A percentile compares a stretch with the other conserved stretches of the same genome.
phyloP scores from a whole-genome alignment of 2,113 vertebrate genomes.

The Petromus typicus region DNA sequence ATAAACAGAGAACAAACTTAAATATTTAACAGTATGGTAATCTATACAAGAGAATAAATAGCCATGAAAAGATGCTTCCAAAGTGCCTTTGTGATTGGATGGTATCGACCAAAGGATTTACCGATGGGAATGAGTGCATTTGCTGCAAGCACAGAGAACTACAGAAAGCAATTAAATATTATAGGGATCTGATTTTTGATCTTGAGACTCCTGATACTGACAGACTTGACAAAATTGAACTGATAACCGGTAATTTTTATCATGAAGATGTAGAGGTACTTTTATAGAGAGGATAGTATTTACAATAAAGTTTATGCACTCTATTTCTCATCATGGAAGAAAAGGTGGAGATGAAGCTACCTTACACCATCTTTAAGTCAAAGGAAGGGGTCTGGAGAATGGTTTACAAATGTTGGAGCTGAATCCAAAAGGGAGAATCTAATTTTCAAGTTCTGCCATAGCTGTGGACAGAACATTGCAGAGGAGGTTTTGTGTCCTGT shows the following conservation, averaged over 20 bases:
- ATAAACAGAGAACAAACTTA: background rate
- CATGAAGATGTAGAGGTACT: background rate
- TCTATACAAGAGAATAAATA: background rate
- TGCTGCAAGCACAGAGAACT: background rate
- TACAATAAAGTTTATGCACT: background rate
- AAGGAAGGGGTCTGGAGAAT: background rate
- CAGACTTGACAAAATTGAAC: slow-evolving; percentile 31
- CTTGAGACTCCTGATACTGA: background rate
- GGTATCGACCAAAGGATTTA: background rate
- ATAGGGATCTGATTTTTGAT: background rate
- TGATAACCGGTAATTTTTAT: slow-evolving; percentile 34
- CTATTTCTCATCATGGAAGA: background rate
- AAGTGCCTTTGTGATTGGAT: background rate
- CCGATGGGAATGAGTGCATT: background rate
- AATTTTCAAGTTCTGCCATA: background rate
- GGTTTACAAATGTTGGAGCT: background rate
- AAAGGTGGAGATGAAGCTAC: background rate
- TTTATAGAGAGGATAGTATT: background rate
- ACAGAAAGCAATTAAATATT: background rate
- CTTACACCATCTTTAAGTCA: background rate
- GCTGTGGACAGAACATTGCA: background rate
- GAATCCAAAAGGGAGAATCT: background rate
- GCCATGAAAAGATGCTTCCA: background rate
- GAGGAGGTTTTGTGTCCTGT: background rate
- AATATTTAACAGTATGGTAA: background rate